These are phyloP conservation scores for Chorisops tibialis DNA, from an alignment of 2,888 invertebrate species.

Conservation along the genomic window DNA sequence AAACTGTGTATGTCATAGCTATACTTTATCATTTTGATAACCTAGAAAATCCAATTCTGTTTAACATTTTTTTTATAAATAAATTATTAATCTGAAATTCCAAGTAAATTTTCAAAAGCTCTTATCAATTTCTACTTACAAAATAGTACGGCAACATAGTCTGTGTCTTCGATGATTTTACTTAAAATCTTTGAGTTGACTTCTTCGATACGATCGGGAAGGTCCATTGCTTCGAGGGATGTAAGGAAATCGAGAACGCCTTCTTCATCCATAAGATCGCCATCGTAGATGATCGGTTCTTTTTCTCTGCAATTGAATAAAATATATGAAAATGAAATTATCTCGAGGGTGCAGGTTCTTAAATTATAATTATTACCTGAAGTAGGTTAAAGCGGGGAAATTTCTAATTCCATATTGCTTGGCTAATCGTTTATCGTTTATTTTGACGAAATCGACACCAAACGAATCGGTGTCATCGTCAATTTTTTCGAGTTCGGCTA, in stretches of 20 bases:
- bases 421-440: conserved; percentile 93
- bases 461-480: conserved; percentile 93
- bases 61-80: not conserved
- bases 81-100: not conserved
- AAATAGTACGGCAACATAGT: conserved; percentile 88
- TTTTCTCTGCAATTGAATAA: conserved; percentile 76
- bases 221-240: conserved; percentile 90
- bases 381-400: conserved; percentile 95
- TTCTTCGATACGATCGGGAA: conserved; percentile 93
- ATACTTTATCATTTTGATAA: too few relatives aligned
- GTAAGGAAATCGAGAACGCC: conserved; percentile 90
- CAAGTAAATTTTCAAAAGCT: not conserved
- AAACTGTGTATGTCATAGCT: too few relatives aligned
- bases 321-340: too few relatives aligned
- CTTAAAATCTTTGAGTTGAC: conserved; percentile 85
- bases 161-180: conserved; percentile 87
- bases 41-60: not conserved
- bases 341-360: too few relatives aligned
- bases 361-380: conserved; percentile 55
- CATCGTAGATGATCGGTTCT: conserved; percentile 95
- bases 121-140: conserved; percentile 79
- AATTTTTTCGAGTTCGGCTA: conserved; percentile 89
- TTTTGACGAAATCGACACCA: conserved; percentile 93
- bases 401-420: conserved; percentile 94
- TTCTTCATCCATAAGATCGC: conserved; percentile 94